phyloP scores from a whole-genome alignment of 2,113 vertebrate species.

The Gnathonemus echidnorhynchus region DNA sequence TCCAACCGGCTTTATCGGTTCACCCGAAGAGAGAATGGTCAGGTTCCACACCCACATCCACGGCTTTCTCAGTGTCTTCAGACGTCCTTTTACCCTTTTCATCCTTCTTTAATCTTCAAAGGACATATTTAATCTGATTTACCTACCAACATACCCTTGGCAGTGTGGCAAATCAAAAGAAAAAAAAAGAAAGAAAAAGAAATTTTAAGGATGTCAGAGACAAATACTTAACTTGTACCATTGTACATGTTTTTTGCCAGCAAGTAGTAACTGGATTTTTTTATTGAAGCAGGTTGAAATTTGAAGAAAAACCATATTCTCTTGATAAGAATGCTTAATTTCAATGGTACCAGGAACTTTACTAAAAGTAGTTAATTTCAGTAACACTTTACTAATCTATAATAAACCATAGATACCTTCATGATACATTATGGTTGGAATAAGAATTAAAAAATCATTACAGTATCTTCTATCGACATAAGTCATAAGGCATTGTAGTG shows the following conservation, averaged over 20 bases:
- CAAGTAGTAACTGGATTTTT: neutral
- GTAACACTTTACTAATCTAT: neutral
- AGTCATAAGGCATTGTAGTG: no score
- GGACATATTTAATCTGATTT: slow-evolving; percentile 21
- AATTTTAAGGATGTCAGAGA: neutral
- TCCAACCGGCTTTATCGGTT: neutral
- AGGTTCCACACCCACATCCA: neutral
- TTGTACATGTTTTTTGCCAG: neutral
- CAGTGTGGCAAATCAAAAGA: slow-evolving; percentile 14
- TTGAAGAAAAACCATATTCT: neutral
- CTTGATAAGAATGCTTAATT: neutral
- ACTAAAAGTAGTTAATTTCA: neutral
- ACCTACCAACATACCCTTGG: slow-evolving; percentile 8
- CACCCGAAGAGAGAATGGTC: neutral
- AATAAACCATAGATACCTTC: neutral
- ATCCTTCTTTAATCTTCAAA: neutral
- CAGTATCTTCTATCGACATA: neutral
- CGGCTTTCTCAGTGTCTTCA: neutral
- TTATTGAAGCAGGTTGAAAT: neutral
- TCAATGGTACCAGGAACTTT: neutral
- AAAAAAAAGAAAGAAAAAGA: neutral
- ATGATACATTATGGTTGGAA: neutral
- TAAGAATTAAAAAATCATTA: neutral
- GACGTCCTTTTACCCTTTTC: neutral
- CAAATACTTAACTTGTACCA: neutral